Evolutionary conservation across 1,140 invertebrate genomes (phyloP).

Genomic region (Augochlora pura): DNA sequence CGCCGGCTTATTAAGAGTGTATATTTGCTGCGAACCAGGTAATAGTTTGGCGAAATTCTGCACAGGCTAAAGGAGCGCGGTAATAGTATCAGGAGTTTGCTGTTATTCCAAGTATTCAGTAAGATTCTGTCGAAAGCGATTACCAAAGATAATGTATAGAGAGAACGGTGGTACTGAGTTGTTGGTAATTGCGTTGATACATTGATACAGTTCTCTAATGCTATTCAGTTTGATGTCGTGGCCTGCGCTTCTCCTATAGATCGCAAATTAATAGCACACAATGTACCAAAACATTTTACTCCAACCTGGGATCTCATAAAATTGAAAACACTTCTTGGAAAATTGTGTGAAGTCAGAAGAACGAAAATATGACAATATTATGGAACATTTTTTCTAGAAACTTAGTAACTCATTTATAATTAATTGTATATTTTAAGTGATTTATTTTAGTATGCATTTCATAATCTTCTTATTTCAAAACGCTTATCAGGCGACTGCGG

Average conservation of each 20-base stretch:
- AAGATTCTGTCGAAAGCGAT: slow-evolving; percentile 29
- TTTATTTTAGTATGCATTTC: too few relatives aligned
- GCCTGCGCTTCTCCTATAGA: neutral
- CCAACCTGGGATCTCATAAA: too few relatives aligned
- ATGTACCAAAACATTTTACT: neutral
- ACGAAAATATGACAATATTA: too few relatives aligned
- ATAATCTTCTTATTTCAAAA: too few relatives aligned
- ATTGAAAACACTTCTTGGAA: too few relatives aligned
- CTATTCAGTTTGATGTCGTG: neutral
- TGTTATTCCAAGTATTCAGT: slow-evolving; percentile 65
- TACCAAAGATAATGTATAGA: slow-evolving; percentile 18
- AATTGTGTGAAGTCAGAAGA: neutral
- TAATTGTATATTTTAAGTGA: too few relatives aligned
- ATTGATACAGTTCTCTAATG: slow-evolving; percentile 52
- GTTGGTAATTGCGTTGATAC: slow-evolving; percentile 72
- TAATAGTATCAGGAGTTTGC: slow-evolving; percentile 65
- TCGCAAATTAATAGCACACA: neutral
- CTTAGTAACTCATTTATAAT: too few relatives aligned
- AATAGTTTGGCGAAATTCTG: slow-evolving; percentile 13
- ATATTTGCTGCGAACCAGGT: neutral
- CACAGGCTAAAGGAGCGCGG: slow-evolving; percentile 58
- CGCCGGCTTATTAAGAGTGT: slow-evolving; percentile 3
- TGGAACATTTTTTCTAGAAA: too few relatives aligned
- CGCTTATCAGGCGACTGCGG: too few relatives aligned
- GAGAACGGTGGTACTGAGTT: slow-evolving; percentile 15